Evolutionary conservation across 2,888 invertebrate genomes (phyloP), one percentile per base, ranked within the genome.

Genomic region (Drosophila conformis): DNA sequence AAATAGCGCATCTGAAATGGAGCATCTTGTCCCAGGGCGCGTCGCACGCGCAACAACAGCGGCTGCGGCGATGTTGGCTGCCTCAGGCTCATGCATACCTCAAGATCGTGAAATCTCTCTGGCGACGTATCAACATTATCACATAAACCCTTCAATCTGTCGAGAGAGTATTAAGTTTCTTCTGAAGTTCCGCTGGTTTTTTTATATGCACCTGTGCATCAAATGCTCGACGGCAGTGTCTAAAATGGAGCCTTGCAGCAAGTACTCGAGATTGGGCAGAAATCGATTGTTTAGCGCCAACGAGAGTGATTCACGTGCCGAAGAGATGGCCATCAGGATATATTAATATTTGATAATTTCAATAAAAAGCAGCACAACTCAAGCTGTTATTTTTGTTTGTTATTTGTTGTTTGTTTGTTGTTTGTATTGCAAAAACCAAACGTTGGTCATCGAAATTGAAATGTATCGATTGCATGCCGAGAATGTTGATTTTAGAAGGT

Each of bases 61-160:
- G 97, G 96, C 35, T 95, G 94, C 87, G 94, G 95, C 83, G 95
- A 95, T 83, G 95, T 95, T 15, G 95, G 95, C 71, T 95, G 95
- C 77, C 97, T 94, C 70, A 97, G 94, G 73, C 96, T 96, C 85
- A 97, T 97, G 92, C 97, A 98, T 91, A 98, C 96, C 94, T 99
- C 99, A 91, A 98, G 97, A 92, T 99, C 99, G 90, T 97, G 96
- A 92, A 99, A 99, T 0, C 96, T 96, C 93, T 99, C 98, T 0
- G 98, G 97, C 4, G 97, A 97, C 60, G 96, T 96, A 90, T 98
- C 97, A 2, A 97, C 97, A 94, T 97, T 97, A 89, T 99, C 99
- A 92, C 99, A 99, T 8, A 99, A 94, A 2, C 99, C 99, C 83
- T 98, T 95, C 18, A 99, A 94, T 69, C 94, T 93, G 21, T 13